Base-by-base conservation (phyloP, 23 tunicate genomes). In the Diplosoma virens region DNA sequence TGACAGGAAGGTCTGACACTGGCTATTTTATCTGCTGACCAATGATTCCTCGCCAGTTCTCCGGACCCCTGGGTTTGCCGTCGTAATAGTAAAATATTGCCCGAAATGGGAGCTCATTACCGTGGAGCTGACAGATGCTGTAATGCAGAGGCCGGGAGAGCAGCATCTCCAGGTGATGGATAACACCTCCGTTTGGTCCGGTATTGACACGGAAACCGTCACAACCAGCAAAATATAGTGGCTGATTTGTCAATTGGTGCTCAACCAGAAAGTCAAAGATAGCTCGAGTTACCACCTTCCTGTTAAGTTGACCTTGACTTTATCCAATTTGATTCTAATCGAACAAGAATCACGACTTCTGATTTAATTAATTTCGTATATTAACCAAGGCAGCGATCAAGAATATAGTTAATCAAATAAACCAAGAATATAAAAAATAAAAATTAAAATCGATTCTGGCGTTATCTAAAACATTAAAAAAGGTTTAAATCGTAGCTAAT, bases 1-100 rank as follows among this genome's bases (percentile, higher is more conserved):
- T 56, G 63, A 56, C 63, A 56, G 63, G 63, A 56, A 56, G 63
- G 63, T 56, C n/a, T n/a, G n/a, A n/a, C n/a, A n/a, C n/a, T 41
- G 50, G 50, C 50, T 41, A 7, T 41, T 41, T 41, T 56, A 56
- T 56, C 63, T 56, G 63, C 63, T 56, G 63, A 56, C 63, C 63
- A 56, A 56, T 56, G 6, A 56, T 56, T 56, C 25, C 25, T 56
- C 24, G 21, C 63, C 63, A 56, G 25, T 56, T 56, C 63, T 56
- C 24, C 24, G 63, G 63, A 56, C 63, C 63, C 6, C 63, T 56
- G 24, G 24, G 63, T 20, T 56, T 56, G 63, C 63, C 63, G 20
- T 56, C 63, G 63, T 20, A 56, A 56, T 56, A 56, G 63, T 56
- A 56, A 56, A 56, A 56, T 16, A 56, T 20, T 56, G 63, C 63